phyloP scores from a whole-genome alignment of 64 coral and sea anemone species.

The Porites lutea region DNA sequence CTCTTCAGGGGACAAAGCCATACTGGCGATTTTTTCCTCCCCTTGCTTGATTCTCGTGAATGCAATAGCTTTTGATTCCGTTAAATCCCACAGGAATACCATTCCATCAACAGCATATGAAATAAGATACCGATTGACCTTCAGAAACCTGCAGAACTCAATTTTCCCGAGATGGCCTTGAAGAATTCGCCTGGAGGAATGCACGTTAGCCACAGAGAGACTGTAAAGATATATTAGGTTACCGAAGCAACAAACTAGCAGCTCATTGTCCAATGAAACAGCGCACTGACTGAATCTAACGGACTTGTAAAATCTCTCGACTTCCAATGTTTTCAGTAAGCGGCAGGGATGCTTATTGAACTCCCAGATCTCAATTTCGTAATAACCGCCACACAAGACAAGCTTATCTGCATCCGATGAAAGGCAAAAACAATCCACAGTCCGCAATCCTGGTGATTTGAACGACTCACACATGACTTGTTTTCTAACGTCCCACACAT shows the following conservation, averaged over 20 bases:
- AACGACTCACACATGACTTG: no score
- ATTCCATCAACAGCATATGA: slow-evolving; percentile 6
- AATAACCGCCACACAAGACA: background rate
- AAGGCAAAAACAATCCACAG: background rate
- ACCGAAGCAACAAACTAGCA: slow-evolving; percentile 51
- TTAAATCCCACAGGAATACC: slow-evolving; percentile 31
- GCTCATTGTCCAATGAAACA: background rate
- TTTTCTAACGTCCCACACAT: no score
- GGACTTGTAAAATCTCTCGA: background rate
- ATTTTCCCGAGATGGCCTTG: no score
- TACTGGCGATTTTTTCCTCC: background rate
- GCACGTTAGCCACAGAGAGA: background rate
- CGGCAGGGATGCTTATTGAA: background rate
- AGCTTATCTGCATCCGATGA: background rate
- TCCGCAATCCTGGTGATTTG: background rate
- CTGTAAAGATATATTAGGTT: slow-evolving; percentile 25
- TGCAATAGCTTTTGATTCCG: background rate
- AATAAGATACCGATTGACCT: slow-evolving; percentile 30
- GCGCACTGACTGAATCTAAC: slow-evolving; percentile 1
- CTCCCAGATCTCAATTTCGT: background rate
- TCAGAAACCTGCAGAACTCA: slow-evolving; percentile 39
- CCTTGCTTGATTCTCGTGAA: background rate
- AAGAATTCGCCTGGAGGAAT: background rate
- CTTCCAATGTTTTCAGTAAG: background rate
- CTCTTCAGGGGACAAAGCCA: slow-evolving; percentile 43